A percentile compares a stretch with the other conserved stretches of the same genome.
phyloP scores from a whole-genome alignment of 2,888 invertebrate genomes.

The Vannuccia rotundouncinata region DNA sequence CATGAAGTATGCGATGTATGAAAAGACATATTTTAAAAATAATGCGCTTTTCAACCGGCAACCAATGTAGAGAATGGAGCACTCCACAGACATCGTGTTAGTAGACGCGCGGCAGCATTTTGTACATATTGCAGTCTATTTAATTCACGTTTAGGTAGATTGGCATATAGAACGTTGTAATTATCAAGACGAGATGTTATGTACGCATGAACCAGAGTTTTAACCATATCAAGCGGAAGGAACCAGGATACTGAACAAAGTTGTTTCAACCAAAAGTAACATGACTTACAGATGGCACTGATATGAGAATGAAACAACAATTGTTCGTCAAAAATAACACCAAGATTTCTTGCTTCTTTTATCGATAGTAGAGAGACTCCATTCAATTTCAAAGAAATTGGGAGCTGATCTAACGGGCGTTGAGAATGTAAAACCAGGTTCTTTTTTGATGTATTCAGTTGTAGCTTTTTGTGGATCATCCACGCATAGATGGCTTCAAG shows the following conservation, averaged over 20 bases:
- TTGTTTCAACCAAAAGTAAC: slow-evolving; percentile 23
- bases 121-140: not conserved
- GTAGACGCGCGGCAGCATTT: not conserved
- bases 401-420: slow-evolving; percentile 26
- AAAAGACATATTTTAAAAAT: no score
- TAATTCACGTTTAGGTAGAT: not conserved
- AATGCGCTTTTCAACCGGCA: no score
- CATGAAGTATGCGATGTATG: no score
- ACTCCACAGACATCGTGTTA: no score
- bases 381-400: slow-evolving; percentile 26
- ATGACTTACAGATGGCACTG: slow-evolving; percentile 17
- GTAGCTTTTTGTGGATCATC: slow-evolving; percentile 23
- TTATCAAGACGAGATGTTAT: not conserved
- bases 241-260: slow-evolving; percentile 21
- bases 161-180: not conserved
- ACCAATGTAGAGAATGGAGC: no score
- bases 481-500: slow-evolving; percentile 26
- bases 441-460: slow-evolving; percentile 23
- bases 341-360: slow-evolving; percentile 26
- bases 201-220: slow-evolving; percentile 18
- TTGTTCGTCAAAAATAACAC: slow-evolving; percentile 24
- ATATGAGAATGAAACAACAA: slow-evolving; percentile 24
- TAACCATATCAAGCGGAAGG: slow-evolving; percentile 26
- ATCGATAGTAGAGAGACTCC: slow-evolving; percentile 24
- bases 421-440: slow-evolving; percentile 17